These are phyloP conservation scores for Polypterus bichir DNA, from an alignment of 2,113 vertebrate species.

Conservation along the genomic window DNA sequence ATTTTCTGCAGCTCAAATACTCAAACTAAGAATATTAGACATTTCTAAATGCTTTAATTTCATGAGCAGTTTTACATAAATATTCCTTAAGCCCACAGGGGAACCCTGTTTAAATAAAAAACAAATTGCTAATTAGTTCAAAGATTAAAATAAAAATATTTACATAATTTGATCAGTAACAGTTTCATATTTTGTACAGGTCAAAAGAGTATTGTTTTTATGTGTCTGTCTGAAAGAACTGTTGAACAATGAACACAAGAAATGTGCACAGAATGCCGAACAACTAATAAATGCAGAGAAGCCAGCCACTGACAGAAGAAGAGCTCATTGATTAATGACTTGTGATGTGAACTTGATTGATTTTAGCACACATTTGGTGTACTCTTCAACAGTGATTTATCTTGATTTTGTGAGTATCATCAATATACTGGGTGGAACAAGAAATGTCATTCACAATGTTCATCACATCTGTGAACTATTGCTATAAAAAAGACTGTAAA, in stretches of 20 bases:
- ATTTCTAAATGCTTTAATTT: no score
- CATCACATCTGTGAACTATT: conserved; percentile 1
- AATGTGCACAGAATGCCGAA: background rate
- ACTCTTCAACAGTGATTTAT: conserved; percentile 6
- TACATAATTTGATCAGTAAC: no score
- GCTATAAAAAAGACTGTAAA: background rate
- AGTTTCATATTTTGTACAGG: no score
- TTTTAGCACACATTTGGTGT: conserved; percentile 10
- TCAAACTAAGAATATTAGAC: no score
- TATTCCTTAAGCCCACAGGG: no score
- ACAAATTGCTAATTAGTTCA: no score
- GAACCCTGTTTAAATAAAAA: no score
- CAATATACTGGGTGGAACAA: conserved; percentile 2
- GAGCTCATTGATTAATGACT: conserved; percentile 8
- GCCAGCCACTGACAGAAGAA: conserved; percentile 2
- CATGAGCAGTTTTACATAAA: no score
- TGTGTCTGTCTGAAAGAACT: background rate
- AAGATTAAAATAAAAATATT: no score
- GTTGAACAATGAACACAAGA: background rate
- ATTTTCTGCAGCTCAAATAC: no score
- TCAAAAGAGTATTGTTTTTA: no score
- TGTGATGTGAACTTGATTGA: conserved; percentile 10
- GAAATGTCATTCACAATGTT: conserved; percentile 1
- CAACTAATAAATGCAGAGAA: background rate
- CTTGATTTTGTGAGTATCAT: conserved; percentile 1